These are phyloP conservation scores for Numida meleagris DNA, from an alignment of 2,113 vertebrate genomes.

Conservation along the genomic window DNA sequence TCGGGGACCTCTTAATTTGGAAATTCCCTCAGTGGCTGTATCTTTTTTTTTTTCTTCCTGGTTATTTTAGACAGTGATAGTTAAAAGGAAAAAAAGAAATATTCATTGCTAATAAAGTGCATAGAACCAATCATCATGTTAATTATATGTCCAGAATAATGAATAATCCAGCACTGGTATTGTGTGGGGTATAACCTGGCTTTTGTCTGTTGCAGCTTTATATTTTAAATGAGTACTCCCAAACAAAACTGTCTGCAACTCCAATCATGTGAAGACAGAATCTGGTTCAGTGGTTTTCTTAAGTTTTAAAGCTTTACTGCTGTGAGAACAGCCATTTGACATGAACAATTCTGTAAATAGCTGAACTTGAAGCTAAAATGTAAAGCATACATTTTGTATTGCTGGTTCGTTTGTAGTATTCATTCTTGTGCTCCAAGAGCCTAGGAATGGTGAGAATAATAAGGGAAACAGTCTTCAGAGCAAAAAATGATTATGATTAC, in stretches of 20 bases:
- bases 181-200: not conserved
- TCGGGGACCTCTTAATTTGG: conserved; percentile 30
- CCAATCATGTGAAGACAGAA: conserved; percentile 45
- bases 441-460: not conserved
- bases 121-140: conserved; percentile 2
- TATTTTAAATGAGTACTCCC: conserved; percentile 13
- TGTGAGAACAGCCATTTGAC: conserved; percentile 54
- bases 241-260: not conserved
- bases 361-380: conserved; percentile 42
- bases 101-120: not conserved
- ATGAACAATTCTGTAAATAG: conserved; percentile 36
- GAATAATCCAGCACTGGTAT: not conserved
- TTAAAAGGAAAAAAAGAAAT: not conserved
- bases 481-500: conserved; percentile 7
- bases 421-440: not conserved
- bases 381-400: conserved; percentile 23
- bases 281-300: conserved; percentile 32
- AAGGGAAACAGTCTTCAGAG: not conserved
- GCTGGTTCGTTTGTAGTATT: conserved; percentile 7
- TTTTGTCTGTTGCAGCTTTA: conserved; percentile 26
- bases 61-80: not conserved
- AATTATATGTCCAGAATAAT: conserved; percentile 9
- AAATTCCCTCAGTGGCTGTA: not conserved
- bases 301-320: conserved; percentile 56
- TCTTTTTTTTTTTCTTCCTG: not conserved